Evolutionary conservation across 2,113 vertebrate species (phyloP).

Genomic region (Lonchura striata): DNA sequence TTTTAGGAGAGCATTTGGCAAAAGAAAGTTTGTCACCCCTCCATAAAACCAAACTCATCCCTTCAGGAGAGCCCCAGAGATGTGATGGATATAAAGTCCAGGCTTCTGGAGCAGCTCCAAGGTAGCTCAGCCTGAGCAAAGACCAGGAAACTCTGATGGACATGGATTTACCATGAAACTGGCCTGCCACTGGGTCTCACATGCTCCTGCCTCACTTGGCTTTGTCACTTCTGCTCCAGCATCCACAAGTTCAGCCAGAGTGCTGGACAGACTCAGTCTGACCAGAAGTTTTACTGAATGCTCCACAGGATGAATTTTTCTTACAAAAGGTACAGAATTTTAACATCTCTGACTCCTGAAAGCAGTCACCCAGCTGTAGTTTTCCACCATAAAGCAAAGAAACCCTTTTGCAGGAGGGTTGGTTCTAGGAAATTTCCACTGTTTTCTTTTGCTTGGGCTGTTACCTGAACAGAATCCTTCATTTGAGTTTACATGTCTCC

Average conservation of each 20-base stretch:
- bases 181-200: background rate
- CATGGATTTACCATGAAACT: fast-evolving
- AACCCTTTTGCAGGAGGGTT: background rate
- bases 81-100: background rate
- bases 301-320: background rate
- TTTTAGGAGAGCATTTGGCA: background rate
- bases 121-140: background rate
- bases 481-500: background rate
- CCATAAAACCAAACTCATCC: background rate
- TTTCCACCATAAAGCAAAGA: background rate
- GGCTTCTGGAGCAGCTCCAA: background rate
- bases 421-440: conserved; percentile 5
- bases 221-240: background rate
- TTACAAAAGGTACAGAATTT: background rate
- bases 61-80: background rate
- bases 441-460: background rate
- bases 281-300: background rate
- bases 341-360: background rate
- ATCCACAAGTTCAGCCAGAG: background rate
- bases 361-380: background rate
- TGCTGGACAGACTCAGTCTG: background rate
- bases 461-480: background rate
- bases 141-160: background rate
- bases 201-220: background rate
- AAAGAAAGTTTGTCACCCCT: background rate